Conservation (phyloP, 1,140 invertebrate genomes). For the Achatina immaculata region DNA sequence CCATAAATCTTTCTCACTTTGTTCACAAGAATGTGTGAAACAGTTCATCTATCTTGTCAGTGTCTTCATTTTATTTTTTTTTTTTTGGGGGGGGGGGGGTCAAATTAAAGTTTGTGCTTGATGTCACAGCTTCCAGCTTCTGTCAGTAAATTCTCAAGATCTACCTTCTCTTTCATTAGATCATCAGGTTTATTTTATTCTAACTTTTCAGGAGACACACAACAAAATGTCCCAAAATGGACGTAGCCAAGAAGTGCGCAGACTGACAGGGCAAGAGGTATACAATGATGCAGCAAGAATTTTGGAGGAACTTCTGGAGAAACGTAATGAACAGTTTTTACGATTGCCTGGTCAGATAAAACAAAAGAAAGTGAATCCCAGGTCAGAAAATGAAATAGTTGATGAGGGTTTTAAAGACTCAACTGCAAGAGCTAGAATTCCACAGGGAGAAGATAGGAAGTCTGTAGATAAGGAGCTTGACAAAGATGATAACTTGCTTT, state of each 20-base stretch:
- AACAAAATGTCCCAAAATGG: slow-evolving; percentile 32
- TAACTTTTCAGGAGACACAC: background rate
- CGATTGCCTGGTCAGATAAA: slow-evolving; percentile 11
- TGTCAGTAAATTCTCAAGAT: no score
- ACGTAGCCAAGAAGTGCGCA: slow-evolving; percentile 12
- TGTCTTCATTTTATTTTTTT: no score
- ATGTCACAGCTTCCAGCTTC: no score
- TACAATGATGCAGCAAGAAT: slow-evolving; percentile 50
- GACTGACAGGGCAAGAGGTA: slow-evolving; percentile 43
- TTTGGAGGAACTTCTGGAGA: slow-evolving; percentile 51
- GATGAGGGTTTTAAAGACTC: no score
- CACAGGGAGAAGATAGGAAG: slow-evolving; percentile 31
- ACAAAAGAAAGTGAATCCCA: slow-evolving; percentile 38
- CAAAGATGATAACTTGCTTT: background rate
- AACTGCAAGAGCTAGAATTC: slow-evolving; percentile 36
- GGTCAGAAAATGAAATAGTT: slow-evolving; percentile 1
- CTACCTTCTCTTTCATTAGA: no score
- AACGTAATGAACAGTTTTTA: slow-evolving; percentile 36
- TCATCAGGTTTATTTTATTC: slow-evolving; percentile 18
- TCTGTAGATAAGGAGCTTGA: slow-evolving; percentile 28
- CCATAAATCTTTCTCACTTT: no score
- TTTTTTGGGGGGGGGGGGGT: no score
- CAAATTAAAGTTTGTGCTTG: no score
- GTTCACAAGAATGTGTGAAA: no score
- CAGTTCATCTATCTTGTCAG: no score